Conservation (phyloP, 2,797 vertebrate genomes). For the Rhadinocentrus ornatus region DNA sequence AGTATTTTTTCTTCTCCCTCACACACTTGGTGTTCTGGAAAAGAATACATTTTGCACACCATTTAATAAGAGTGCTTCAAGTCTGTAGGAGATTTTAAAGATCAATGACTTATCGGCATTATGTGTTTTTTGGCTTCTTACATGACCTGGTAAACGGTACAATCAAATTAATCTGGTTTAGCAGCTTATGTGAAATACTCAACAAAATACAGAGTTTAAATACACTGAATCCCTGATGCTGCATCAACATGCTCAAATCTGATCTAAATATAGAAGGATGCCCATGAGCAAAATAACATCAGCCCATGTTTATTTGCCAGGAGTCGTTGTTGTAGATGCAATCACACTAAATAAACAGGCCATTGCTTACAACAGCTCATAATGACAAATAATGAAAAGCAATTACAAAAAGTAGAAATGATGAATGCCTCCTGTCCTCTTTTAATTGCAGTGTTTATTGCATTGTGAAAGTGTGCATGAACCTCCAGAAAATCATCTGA, state of each 20-base stretch:
- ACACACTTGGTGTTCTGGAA: conserved; percentile 24
- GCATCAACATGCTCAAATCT: conserved; percentile 45
- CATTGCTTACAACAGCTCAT: conserved; percentile 50
- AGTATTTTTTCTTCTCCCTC: conserved; percentile 34
- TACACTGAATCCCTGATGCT: conserved; percentile 54
- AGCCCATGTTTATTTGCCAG: conserved; percentile 44
- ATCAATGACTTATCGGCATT: conserved; percentile 50
- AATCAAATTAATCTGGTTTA: conserved; percentile 69
- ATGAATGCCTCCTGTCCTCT: conserved; percentile 44
- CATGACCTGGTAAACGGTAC: conserved; percentile 48
- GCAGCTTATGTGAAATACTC: conserved; percentile 62
- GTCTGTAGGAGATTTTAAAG: conserved; percentile 43
- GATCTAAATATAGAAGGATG: conserved; percentile 70
- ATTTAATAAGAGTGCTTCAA: conserved; percentile 31
- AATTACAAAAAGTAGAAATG: conserved; percentile 60
- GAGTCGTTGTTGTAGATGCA: conserved; percentile 57
- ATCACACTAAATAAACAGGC: conserved; percentile 67
- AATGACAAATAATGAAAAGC: conserved; percentile 72
- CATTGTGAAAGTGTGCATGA: conserved; percentile 22
- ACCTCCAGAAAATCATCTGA: conserved; percentile 20
- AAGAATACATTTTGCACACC: conserved; percentile 21
- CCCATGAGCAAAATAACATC: conserved; percentile 46
- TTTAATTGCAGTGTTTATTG: conserved; percentile 60
- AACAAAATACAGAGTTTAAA: conserved; percentile 64
- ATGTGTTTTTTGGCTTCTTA: conserved; percentile 23